phyloP scores from a whole-genome alignment of 2,113 vertebrate genomes.

The Merops nubicus region DNA sequence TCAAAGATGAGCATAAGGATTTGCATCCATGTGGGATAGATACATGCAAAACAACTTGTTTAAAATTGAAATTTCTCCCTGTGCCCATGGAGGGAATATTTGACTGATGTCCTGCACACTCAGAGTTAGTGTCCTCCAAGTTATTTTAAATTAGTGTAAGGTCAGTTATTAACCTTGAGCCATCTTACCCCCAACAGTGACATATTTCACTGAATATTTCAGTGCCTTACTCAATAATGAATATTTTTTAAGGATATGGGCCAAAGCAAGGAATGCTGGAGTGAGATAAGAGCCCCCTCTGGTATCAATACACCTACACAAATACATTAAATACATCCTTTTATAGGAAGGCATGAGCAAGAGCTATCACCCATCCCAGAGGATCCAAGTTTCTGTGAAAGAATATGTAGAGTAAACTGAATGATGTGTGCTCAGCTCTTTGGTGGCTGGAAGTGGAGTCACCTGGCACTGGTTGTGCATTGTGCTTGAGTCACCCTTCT shows the following conservation, averaged over 20 bases:
- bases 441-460: not conserved
- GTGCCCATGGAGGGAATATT: not conserved
- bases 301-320: not conserved
- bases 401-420: not conserved
- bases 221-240: not conserved
- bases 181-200: not conserved
- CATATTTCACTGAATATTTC: not conserved
- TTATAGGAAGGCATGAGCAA: not conserved
- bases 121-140: not conserved
- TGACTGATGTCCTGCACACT: not conserved
- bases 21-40: not conserved
- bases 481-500: not conserved
- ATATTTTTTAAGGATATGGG: not conserved
- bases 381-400: not conserved
- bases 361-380: not conserved
- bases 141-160: not conserved
- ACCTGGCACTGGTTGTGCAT: rapidly evolving
- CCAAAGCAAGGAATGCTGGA: not conserved
- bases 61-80: not conserved
- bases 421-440: not conserved
- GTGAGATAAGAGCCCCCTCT: not conserved
- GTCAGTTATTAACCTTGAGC: not conserved
- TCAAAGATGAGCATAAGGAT: not conserved
- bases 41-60: not conserved
- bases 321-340: not conserved